phyloP scores from a whole-genome alignment of 53 echinoderm and acorn worm genomes.

The Zoroaster sp. region DNA sequence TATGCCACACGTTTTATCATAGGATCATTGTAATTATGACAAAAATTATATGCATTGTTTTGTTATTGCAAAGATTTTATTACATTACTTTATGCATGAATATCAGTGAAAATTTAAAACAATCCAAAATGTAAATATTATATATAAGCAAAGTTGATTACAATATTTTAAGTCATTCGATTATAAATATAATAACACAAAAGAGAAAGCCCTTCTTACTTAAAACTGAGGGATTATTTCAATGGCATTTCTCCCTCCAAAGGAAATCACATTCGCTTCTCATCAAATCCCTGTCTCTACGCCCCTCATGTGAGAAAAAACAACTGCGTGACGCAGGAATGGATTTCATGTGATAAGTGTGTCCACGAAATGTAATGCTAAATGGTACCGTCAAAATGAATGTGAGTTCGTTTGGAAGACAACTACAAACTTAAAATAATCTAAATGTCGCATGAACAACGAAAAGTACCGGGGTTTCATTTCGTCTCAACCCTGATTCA shows the following conservation, averaged over 20 bases:
- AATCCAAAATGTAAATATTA: background rate
- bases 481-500: too few relatives aligned
- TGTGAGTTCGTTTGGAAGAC: too few relatives aligned
- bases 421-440: too few relatives aligned
- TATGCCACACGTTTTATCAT: background rate
- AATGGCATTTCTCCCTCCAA: background rate
- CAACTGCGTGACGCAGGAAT: too few relatives aligned
- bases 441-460: too few relatives aligned
- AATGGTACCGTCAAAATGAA: too few relatives aligned
- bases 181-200: background rate
- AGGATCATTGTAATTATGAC: background rate
- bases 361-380: too few relatives aligned
- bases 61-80: background rate
- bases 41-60: background rate
- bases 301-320: too few relatives aligned
- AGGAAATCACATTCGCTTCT: background rate
- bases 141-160: background rate
- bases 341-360: too few relatives aligned
- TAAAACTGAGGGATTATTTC: background rate
- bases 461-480: too few relatives aligned
- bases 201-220: background rate
- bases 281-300: background rate
- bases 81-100: background rate
- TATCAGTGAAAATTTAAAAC: background rate
- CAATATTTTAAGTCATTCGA: background rate